Percentiles rank a stretch among this genome's conserved stretches.
phyloP scores from a whole-genome alignment of 2,113 vertebrate genomes.

The Pristiophorus japonicus region DNA sequence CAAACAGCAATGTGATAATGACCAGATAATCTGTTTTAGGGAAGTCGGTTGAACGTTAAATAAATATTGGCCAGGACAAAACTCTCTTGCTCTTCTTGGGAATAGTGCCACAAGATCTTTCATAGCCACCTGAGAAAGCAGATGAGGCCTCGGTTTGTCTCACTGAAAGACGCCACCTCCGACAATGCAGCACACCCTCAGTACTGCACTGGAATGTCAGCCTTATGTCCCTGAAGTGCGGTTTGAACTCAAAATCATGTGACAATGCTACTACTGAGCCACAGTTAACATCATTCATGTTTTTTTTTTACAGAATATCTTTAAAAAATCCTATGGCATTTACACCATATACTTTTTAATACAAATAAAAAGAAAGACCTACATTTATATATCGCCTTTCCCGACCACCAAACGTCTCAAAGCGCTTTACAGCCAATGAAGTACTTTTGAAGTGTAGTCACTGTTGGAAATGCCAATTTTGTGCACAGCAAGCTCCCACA shows the following conservation, averaged over 20 bases:
- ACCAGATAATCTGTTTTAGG: background rate
- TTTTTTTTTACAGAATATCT: background rate
- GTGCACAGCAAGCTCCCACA: too few relatives aligned
- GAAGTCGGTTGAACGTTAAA: background rate
- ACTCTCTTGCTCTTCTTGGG: background rate
- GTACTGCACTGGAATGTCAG: background rate
- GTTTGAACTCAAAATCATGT: background rate
- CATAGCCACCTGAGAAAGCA: background rate
- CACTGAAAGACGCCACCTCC: background rate
- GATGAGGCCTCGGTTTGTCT: too few relatives aligned
- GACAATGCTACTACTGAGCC: background rate
- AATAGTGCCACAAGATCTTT: background rate
- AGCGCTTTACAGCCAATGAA: too few relatives aligned
- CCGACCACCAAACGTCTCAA: too few relatives aligned
- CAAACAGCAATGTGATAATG: background rate
- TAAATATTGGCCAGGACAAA: background rate
- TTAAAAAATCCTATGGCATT: background rate
- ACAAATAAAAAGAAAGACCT: too few relatives aligned
- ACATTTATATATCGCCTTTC: too few relatives aligned
- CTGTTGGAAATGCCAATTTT: too few relatives aligned
- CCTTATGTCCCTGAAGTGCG: background rate
- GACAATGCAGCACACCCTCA: background rate
- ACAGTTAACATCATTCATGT: background rate
- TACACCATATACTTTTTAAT: background rate
- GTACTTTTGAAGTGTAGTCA: too few relatives aligned